Conservation (phyloP, 2,113 vertebrate genomes). For the Labeo catla region DNA sequence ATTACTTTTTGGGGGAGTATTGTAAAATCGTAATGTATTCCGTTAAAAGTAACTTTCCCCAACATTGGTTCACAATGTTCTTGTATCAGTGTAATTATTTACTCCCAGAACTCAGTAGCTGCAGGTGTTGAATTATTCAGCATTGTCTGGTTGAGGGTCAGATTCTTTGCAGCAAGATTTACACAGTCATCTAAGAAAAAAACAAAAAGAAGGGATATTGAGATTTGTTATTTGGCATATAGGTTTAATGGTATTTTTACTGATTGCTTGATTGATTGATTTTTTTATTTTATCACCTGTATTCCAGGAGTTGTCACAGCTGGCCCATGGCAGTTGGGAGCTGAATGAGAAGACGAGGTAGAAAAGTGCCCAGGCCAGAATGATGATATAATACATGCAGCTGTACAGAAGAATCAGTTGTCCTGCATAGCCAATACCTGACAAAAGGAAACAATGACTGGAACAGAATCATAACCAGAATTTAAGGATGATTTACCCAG, state of each 20-base stretch:
- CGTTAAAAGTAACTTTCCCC: no score
- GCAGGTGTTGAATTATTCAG: constrained; percentile 62
- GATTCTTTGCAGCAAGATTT: constrained; percentile 57
- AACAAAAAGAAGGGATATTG: background rate
- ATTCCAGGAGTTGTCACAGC: constrained; percentile 88
- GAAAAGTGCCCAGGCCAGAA: constrained; percentile 67
- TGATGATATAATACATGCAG: constrained; percentile 86
- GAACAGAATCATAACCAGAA: background rate
- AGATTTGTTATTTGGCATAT: background rate
- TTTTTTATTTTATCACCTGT: constrained; percentile 71
- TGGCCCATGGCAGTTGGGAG: constrained; percentile 85
- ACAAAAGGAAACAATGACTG: constrained; percentile 20
- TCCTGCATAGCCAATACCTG: constrained; percentile 88
- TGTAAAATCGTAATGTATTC: no score
- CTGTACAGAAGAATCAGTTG: constrained; percentile 83
- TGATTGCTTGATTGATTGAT: background rate
- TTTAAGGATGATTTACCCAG: constrained; percentile 6
- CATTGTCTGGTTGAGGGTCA: constrained; percentile 51
- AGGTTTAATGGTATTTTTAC: background rate
- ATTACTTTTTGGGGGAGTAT: no score
- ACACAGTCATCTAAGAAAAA: constrained; percentile 66
- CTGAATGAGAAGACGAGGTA: constrained; percentile 90
- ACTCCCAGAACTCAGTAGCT: constrained; percentile 78
- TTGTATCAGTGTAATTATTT: constrained; percentile 37
- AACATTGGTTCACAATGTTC: background rate